A percentile compares a stretch with the other conserved stretches of the same genome.
Conservation (phyloP, 2,888 invertebrate genomes). For the Entomobrya multifasciata region DNA sequence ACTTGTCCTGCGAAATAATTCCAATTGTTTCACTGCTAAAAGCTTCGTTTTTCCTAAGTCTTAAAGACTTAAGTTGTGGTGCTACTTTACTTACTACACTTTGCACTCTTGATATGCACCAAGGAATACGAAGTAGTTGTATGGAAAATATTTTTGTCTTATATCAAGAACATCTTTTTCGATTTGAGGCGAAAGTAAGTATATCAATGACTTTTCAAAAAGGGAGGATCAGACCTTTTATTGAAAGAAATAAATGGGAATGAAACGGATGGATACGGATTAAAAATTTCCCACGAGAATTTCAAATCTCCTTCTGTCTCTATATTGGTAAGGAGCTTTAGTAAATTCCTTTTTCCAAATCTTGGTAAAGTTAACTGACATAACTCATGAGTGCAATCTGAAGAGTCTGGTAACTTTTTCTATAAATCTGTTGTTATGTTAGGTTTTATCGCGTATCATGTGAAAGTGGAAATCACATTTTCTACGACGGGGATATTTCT, state of each 20-base stretch:
- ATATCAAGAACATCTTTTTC: neutral
- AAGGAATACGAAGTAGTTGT: neutral
- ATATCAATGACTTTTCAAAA: constrained; percentile 42
- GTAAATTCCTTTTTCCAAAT: constrained; percentile 7
- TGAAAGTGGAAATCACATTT: too few relatives aligned
- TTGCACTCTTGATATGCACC: constrained; percentile 22
- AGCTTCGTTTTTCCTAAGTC: neutral
- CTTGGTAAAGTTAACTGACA: constrained; percentile 28
- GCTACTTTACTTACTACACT: neutral
- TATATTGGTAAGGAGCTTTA: constrained; percentile 61
- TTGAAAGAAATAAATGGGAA: constrained; percentile 28
- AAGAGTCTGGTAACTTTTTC: neutral
- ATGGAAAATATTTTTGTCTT: neutral
- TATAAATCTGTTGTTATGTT: constrained; percentile 14
- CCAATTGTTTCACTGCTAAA: constrained; percentile 8
- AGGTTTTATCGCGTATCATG: neutral
- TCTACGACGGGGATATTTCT: neutral
- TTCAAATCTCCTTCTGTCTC: constrained; percentile 29
- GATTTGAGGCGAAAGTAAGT: neutral
- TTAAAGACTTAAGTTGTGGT: neutral
- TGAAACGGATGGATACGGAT: constrained; percentile 70
- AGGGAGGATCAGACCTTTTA: constrained; percentile 1
- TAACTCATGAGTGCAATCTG: constrained; percentile 11
- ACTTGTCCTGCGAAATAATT: neutral
- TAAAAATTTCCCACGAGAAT: constrained; percentile 77